Percentiles rank a stretch among this genome's conserved stretches.
These are phyloP conservation scores for Empis livida DNA, from an alignment of 2,888 invertebrate genomes.

Conservation along the genomic window DNA sequence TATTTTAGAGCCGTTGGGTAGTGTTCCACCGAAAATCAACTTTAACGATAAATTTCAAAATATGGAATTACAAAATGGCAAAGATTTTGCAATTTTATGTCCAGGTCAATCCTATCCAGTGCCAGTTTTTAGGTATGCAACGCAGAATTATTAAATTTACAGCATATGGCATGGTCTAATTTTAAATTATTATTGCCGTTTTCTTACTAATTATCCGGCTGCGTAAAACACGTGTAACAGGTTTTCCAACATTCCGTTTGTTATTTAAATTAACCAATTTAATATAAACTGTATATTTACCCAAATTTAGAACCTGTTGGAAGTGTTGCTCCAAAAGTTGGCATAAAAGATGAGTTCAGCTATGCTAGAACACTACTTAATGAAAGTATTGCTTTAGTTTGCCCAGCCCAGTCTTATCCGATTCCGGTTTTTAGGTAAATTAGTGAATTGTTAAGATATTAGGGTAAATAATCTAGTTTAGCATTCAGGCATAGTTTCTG, in stretches of 20 bases:
- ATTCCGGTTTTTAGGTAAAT: slow-evolving; percentile 44
- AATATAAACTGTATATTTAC: no score
- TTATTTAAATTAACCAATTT: no score
- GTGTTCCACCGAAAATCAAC: slow-evolving; percentile 42
- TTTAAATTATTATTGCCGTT: no score
- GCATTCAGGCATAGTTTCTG: no score
- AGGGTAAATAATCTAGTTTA: no score
- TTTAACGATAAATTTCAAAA: slow-evolving; percentile 25
- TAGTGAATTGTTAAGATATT: no score
- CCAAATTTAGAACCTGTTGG: slow-evolving; percentile 43
- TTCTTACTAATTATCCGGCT: no score
- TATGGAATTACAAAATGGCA: slow-evolving; percentile 18
- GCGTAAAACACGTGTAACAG: no score
- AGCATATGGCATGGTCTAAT: no score
- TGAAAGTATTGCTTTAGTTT: slow-evolving; percentile 46
- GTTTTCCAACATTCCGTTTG: no score
- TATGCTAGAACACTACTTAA: slow-evolving; percentile 24
- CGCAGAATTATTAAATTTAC: background rate
- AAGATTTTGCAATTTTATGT: slow-evolving; percentile 7
- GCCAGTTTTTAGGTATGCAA: slow-evolving; percentile 38
- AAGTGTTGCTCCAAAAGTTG: slow-evolving; percentile 45
- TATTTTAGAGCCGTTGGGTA: slow-evolving; percentile 39
- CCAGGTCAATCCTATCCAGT: slow-evolving; percentile 53
- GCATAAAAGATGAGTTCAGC: slow-evolving; percentile 35
- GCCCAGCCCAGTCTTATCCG: slow-evolving; percentile 60